Evolutionary conservation across 2,797 vertebrate species (phyloP), one percentile per base, ranked within the genome.

Genomic region (Bryconaethiops microstoma): DNA sequence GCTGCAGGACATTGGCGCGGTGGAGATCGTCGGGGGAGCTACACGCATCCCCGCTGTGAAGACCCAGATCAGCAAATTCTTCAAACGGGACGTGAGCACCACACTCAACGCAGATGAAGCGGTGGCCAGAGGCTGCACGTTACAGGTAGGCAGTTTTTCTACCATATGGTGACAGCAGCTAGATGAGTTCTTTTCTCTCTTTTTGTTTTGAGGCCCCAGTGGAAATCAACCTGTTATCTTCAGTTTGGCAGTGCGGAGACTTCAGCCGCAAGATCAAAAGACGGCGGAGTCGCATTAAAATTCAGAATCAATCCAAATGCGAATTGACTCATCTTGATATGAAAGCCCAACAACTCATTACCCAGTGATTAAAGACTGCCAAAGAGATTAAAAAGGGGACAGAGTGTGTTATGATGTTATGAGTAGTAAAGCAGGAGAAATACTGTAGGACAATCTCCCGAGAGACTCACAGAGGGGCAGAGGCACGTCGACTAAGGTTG

Each of bases 51-150:
- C 94, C 77, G 93, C 92, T 40, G 93, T 95, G 68, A 95, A 95
- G 81, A 93, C 94, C 64, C 92, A 83, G 82, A 93, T 95, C 75
- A 87, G 91, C 48, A 94, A 89, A 29, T 95, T 96, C 86, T 95
- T 96, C 82, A 92, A 90, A 60, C 95, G 93, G 75, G 93, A 94
- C 77, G 77, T 93, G 50, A 94, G 94, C 83, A 95, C 94, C 7
- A 95, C 94, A 0, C 86, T 95, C 65, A 95, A 95, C 71, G 95
- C 95, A 2, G 95, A 95, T 79, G 94, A 96, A 89, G 94, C 94
- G 0, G 93, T 95, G 55, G 93, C 94, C 72, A 91, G 93, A 80
- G 95, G 94, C 2, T 95, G 93, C 64, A 92, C 94, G 0, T 79
- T 95, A 12, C 94, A 95, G 94, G 93, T 96, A 89, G 29, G 77